These are phyloP conservation scores for Syritta pipiens DNA, from an alignment of 2,888 invertebrate species.

Conservation along the genomic window DNA sequence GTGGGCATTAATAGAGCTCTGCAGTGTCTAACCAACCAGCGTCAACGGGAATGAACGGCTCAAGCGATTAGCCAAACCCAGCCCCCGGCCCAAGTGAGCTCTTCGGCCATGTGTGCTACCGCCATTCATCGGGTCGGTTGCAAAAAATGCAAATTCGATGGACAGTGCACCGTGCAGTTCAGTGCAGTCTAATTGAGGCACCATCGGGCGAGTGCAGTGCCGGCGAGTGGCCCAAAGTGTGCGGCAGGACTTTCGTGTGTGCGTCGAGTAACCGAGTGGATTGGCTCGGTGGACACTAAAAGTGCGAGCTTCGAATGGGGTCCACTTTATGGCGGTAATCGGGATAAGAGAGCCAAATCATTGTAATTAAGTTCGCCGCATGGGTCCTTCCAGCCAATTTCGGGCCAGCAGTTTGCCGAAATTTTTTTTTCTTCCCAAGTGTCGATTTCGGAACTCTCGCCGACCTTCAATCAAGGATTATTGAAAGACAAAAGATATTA, in stretches of 20 bases:
- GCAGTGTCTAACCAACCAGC: constrained; percentile 48
- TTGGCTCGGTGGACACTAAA: constrained; percentile 32
- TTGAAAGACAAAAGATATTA: constrained; percentile 52
- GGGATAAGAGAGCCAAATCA: constrained; percentile 57
- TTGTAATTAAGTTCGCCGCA: constrained; percentile 52
- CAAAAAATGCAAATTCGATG: constrained; percentile 61
- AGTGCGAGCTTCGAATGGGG: constrained; percentile 62
- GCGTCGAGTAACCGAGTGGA: constrained; percentile 27
- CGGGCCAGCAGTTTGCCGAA: not conserved
- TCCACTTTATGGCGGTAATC: constrained; percentile 45
- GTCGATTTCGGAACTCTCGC: not conserved
- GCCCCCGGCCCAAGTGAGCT: constrained; percentile 55
- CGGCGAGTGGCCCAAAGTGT: constrained; percentile 7
- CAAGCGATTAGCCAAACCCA: constrained; percentile 68
- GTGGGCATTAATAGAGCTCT: constrained; percentile 19
- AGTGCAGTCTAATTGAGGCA: constrained; percentile 49
- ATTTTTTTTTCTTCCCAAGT: not conserved
- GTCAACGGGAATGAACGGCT: constrained; percentile 46
- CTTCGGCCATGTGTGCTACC: constrained; percentile 26
- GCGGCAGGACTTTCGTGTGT: not conserved
- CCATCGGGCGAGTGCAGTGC: constrained; percentile 10
- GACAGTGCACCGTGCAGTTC: constrained; percentile 21
- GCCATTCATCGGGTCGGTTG: constrained; percentile 30
- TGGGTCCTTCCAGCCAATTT: constrained; percentile 21
- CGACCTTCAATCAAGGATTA: constrained; percentile 53